phyloP scores from a whole-genome alignment of 2,888 invertebrate genomes.

The Macropis europaea region DNA sequence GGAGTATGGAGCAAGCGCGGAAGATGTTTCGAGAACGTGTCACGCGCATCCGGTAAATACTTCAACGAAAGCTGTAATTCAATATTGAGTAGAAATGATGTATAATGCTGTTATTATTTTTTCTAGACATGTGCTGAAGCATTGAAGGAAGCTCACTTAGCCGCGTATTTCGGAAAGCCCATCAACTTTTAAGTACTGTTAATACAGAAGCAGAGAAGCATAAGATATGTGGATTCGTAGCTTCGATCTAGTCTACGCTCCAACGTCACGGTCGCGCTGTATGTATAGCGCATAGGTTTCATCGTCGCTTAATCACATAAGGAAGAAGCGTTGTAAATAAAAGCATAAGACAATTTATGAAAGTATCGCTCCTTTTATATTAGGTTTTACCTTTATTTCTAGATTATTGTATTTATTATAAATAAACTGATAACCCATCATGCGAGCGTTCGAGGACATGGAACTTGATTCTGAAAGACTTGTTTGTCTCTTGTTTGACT shows the following conservation, averaged over 20 bases:
- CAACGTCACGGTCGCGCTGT: slow-evolving; percentile 29
- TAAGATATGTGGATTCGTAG: slow-evolving; percentile 64
- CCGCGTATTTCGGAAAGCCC: slow-evolving; percentile 97
- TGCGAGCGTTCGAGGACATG: background rate
- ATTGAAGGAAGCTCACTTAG: slow-evolving; percentile 96
- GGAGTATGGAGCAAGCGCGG: slow-evolving; percentile 99
- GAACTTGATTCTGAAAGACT: background rate
- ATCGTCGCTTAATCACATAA: slow-evolving; percentile 56
- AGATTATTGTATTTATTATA: slow-evolving; percentile 75
- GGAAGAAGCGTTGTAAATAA: slow-evolving; percentile 67
- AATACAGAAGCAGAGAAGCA: slow-evolving; percentile 19
- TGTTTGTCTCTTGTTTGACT: background rate
- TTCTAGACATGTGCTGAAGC: slow-evolving; percentile 98
- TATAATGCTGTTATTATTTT: slow-evolving; percentile 57
- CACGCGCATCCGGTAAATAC: slow-evolving; percentile 97
- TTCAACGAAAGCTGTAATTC: background rate
- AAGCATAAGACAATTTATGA: slow-evolving; percentile 59
- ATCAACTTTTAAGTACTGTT: slow-evolving; percentile 91
- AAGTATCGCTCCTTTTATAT: slow-evolving; percentile 60
- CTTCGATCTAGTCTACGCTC: slow-evolving; percentile 68
- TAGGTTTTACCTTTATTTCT: slow-evolving; percentile 66
- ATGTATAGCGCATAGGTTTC: slow-evolving; percentile 46
- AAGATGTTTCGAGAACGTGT: slow-evolving; percentile 98
- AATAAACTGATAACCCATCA: slow-evolving; percentile 68
- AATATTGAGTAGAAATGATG: background rate